Conservation (phyloP, 2,797 vertebrate genomes). For the Bufotes viridis region DNA sequence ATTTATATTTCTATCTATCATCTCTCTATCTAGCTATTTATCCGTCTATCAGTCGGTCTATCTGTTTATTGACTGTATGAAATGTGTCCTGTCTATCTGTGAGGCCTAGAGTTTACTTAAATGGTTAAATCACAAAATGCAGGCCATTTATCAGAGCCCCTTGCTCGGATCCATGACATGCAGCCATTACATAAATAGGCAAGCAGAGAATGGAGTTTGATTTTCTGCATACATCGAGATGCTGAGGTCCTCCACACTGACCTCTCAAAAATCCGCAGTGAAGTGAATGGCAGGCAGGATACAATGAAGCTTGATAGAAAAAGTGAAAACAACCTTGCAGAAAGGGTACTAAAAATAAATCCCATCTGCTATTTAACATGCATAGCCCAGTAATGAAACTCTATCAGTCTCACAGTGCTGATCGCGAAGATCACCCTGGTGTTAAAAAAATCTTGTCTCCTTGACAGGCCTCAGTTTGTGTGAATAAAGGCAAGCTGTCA, state of each 20-base stretch:
- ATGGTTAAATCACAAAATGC: background rate
- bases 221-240: slow-evolving; percentile 26
- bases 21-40: too few relatives aligned
- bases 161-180: background rate
- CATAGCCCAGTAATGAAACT: slow-evolving; percentile 40
- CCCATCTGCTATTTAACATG: slow-evolving; percentile 38
- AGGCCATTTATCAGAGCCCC: background rate
- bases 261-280: slow-evolving; percentile 48
- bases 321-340: slow-evolving; percentile 38
- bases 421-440: slow-evolving; percentile 47
- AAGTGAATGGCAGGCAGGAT: slow-evolving; percentile 54
- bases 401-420: background rate
- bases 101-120: background rate
- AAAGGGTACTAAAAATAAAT: background rate
- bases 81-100: background rate
- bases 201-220: slow-evolving; percentile 25
- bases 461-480: slow-evolving; percentile 52
- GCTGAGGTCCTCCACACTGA: slow-evolving; percentile 31
- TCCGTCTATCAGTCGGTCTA: background rate
- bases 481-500: slow-evolving; percentile 28
- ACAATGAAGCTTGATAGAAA: slow-evolving; percentile 52
- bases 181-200: slow-evolving; percentile 1
- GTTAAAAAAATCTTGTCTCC: slow-evolving; percentile 47
- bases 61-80: background rate
- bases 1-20: background rate